Percentiles rank a stretch among this genome's conserved stretches.
Evolutionary conservation across 1,140 invertebrate genomes (phyloP).

Genomic region (Venturia canescens): DNA sequence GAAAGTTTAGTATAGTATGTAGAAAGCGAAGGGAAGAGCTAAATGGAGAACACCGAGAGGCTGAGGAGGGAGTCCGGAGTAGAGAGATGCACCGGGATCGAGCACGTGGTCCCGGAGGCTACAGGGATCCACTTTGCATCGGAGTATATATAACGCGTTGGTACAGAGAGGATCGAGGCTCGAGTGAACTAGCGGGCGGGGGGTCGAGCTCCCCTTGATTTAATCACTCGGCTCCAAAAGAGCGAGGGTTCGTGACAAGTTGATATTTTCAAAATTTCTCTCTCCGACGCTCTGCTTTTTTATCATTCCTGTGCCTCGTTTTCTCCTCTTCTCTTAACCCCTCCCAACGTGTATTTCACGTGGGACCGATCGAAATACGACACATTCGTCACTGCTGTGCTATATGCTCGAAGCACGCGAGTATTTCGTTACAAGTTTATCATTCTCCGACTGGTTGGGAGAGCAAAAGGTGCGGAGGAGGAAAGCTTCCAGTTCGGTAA

Average conservation of each 20-base stretch:
- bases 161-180: constrained; percentile 6
- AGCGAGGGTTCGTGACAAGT: constrained; percentile 26
- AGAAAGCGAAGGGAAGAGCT: constrained; percentile 11
- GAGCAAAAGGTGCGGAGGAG: constrained; percentile 38
- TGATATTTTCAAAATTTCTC: not conserved
- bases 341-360: constrained; percentile 23
- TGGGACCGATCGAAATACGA: constrained; percentile 68
- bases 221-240: constrained; percentile 38
- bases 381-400: constrained; percentile 61
- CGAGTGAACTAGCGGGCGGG: constrained; percentile 2
- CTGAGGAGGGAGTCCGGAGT: constrained; percentile 23
- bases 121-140: constrained; percentile 35
- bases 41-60: constrained; percentile 27
- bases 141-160: constrained; percentile 15
- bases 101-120: constrained; percentile 42
- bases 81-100: constrained; percentile 21
- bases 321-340: constrained; percentile 18
- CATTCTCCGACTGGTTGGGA: constrained; percentile 52
- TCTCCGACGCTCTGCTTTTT: not conserved
- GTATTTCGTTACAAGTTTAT: constrained; percentile 67
- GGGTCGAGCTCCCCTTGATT: constrained; percentile 10
- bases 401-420: constrained; percentile 14
- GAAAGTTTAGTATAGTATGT: constrained; percentile 32
- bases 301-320: constrained; percentile 13
- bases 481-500: constrained; percentile 27